Conservation (phyloP, 2,797 vertebrate species). For the Sebastes alutus region DNA sequence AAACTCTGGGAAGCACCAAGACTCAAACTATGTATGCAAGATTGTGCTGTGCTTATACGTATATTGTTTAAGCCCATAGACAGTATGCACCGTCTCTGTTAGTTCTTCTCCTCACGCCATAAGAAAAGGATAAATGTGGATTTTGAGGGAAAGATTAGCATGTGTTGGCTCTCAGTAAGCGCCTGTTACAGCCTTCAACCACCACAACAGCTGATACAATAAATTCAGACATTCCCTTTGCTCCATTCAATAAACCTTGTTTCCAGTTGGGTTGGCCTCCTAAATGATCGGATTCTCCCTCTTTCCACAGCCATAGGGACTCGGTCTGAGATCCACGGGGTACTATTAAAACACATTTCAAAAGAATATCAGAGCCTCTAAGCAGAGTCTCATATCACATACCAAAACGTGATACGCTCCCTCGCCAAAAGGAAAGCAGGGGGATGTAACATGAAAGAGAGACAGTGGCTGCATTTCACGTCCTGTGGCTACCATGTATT, state of each 20-base stretch:
- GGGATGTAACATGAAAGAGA: conserved; percentile 56
- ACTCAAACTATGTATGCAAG: conserved; percentile 12
- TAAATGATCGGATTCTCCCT: conserved; percentile 47
- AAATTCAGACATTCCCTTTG: conserved; percentile 28
- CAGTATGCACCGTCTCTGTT: neutral
- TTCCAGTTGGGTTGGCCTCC: conserved; percentile 22
- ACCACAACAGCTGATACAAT: conserved; percentile 37
- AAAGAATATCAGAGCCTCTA: conserved; percentile 45
- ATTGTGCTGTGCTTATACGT: neutral
- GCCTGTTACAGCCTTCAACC: neutral
- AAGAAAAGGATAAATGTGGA: neutral
- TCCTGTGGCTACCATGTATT: conserved; percentile 63
- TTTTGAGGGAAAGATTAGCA: conserved; percentile 7
- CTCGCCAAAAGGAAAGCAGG: conserved; percentile 31
- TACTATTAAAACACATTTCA: conserved; percentile 57
- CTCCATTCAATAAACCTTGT: conserved; percentile 39
- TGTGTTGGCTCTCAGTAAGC: neutral
- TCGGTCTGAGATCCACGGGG: conserved; percentile 35
- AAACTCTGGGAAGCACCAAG: conserved; percentile 26
- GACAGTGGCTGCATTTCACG: conserved; percentile 29
- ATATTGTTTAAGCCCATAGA: neutral
- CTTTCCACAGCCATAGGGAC: conserved; percentile 25
- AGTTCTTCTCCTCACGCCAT: neutral
- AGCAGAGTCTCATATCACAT: conserved; percentile 50
- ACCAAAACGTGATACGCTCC: conserved; percentile 53